Conservation (phyloP, 30 jellyfish, hydroid and myxozoan genomes). For the Pelagia noctiluca region DNA sequence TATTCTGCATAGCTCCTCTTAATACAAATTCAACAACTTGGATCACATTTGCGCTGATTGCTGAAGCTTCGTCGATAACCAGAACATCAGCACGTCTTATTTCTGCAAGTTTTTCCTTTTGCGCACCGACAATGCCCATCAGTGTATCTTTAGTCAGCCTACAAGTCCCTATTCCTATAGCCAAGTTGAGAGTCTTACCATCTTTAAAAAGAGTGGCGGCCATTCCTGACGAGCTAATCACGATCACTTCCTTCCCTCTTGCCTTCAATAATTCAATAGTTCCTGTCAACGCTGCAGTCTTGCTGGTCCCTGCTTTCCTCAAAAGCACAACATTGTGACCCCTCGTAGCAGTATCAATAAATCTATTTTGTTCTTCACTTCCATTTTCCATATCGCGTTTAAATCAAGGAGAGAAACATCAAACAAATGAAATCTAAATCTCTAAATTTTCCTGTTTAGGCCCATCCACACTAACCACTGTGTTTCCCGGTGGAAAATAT, state of each 20-base stretch:
- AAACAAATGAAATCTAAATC: too few relatives aligned
- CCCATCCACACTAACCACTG: too few relatives aligned
- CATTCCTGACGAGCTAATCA: slow-evolving; percentile 21
- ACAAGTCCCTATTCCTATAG: slow-evolving; percentile 22
- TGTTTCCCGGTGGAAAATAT: too few relatives aligned
- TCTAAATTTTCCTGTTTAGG: too few relatives aligned
- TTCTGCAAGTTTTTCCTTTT: slow-evolving; percentile 22
- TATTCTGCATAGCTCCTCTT: slow-evolving; percentile 14
- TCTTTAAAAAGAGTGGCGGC: slow-evolving; percentile 25
- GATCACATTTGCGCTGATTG: slow-evolving; percentile 22
- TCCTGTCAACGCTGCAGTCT: slow-evolving; percentile 4
- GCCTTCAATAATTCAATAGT: slow-evolving; percentile 7
- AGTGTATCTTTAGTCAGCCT: slow-evolving; percentile 8
- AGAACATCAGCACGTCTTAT: slow-evolving; percentile 7
- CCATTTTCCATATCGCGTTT: slow-evolving; percentile 16
- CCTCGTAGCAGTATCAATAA: slow-evolving; percentile 17
- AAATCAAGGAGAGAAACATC: too few relatives aligned
- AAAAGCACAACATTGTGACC: slow-evolving; percentile 6
- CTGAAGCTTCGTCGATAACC: slow-evolving; percentile 25
- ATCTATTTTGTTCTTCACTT: neutral
- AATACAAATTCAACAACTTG: slow-evolving; percentile 9
- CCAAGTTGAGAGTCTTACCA: slow-evolving; percentile 21
- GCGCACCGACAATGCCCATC: neutral
- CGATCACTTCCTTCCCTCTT: slow-evolving; percentile 23
- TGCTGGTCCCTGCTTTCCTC: slow-evolving; percentile 18